Base-by-base conservation (phyloP, 2,113 vertebrate species). In the Lampris megalopsis region DNA sequence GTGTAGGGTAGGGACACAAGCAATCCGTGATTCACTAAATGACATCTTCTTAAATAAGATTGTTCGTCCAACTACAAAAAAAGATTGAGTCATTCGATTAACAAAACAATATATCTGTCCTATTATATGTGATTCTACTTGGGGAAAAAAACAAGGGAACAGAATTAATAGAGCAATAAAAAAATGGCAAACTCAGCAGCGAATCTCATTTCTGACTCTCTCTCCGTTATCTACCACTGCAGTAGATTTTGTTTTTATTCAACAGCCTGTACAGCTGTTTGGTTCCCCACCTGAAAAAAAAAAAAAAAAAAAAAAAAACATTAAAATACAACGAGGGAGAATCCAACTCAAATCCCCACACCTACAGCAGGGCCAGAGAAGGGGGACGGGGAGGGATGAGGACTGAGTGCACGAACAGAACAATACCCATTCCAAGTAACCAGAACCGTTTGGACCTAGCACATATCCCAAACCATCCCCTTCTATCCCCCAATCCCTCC, bases 101-200 rank as follows among this genome's bases (percentile, higher is more conserved):
- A 86, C 71, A 85, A 69, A 86, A 91, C 53, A 37, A 81, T 57
- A 85, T 13, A 64, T 68, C 73, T 83, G 59, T 85, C 77, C 71
- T 78, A 71, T 81, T 79, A 84, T 79, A 76, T 10, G 49, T 77
- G 82, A 89, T 84, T 80, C 81, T 89, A 88, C 66, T 73, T 62
- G 68, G 63, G 54, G 37, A 56, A 13, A 47, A 47, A 38, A n/a
- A 63, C 36, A 49, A 73, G 68, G 73, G 47, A 77, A 79, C 62
- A 83, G 58, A 87, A 91, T 85, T 76, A 24, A 24, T 41, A 80
- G 52, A 85, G 56, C 80, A 80, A 84, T 86, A 89, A 91, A 89
- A 91, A 91, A 92, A 91, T 66, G 77, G 77, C 80, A 83, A 92
- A 91, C 72, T 89, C 91, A 94, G 93, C 94, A 94, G 93, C 93